Evolutionary conservation across 2,888 invertebrate genomes (phyloP).

Genomic region (Seladonia tumulorum): DNA sequence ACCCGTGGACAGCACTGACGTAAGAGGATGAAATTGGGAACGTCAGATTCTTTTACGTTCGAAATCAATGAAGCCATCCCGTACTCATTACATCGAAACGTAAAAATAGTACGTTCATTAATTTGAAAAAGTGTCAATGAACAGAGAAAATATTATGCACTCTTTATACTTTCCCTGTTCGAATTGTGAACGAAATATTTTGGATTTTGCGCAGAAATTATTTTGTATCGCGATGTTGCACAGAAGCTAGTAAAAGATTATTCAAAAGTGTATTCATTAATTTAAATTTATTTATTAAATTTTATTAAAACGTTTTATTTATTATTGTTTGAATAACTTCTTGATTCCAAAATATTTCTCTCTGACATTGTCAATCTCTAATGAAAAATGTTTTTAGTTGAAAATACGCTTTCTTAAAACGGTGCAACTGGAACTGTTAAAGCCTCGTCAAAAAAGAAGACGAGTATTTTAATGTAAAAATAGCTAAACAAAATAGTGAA

Average conservation of each 20-base stretch:
- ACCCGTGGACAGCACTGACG: conserved; percentile 8
- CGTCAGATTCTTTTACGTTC: not conserved
- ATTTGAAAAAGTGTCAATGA: not conserved
- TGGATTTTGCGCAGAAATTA: not conserved
- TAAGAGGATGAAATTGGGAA: not conserved
- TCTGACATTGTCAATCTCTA: not conserved
- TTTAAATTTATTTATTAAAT: not conserved
- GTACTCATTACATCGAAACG: not conserved
- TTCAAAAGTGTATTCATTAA: not conserved
- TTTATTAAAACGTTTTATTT: not conserved
- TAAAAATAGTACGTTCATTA: not conserved
- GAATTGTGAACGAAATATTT: conserved; percentile 25
- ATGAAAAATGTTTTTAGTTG: not conserved
- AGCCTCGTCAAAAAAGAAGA: not conserved
- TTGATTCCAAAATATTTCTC: conserved; percentile 25
- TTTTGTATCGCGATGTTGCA: not conserved
- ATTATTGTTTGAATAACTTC: not conserved
- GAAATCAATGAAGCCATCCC: not conserved
- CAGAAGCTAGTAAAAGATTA: not conserved
- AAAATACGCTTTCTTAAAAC: not conserved
- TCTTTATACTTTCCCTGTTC: not conserved
- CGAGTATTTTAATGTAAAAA: not conserved
- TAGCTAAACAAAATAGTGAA: conserved; percentile 2
- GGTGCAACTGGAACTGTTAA: conserved; percentile 9
- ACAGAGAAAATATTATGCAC: not conserved